phyloP scores from a whole-genome alignment of 2,797 vertebrate genomes.

The Rhincodon typus region DNA sequence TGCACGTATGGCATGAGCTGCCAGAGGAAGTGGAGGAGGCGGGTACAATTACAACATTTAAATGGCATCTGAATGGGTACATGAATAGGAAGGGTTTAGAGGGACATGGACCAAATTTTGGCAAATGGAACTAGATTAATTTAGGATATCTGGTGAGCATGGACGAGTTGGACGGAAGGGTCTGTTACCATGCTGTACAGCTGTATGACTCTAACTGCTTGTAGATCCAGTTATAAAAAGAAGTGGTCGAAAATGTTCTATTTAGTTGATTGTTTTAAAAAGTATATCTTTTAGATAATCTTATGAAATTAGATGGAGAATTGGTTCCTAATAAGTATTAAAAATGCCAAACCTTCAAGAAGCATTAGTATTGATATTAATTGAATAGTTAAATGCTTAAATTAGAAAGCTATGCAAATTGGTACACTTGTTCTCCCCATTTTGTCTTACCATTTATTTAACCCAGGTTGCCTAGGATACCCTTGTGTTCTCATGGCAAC shows the following conservation, averaged over 20 bases:
- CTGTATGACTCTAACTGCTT: background rate
- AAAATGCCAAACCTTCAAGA: background rate
- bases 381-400: background rate
- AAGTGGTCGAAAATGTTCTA: background rate
- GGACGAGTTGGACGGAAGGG: too few species aligned
- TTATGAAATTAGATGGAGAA: background rate
- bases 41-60: too few species aligned
- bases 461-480: slow-evolving; percentile 3
- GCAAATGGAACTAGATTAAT: too few species aligned
- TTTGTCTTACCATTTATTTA: slow-evolving; percentile 1
- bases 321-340: background rate
- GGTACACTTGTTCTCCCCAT: background rate
- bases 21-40: too few species aligned
- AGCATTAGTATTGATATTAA: background rate
- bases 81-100: too few species aligned
- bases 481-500: slow-evolving; percentile 13
- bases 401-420: background rate
- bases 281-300: background rate
- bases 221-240: background rate
- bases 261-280: background rate
- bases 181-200: too few species aligned
- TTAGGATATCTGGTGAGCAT: too few species aligned
- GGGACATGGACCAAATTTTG: too few species aligned
- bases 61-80: too few species aligned
- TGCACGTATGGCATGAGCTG: too few species aligned